Evolutionary conservation across 1,140 invertebrate genomes (phyloP).

Genomic region (Drosophila ercepeae): DNA sequence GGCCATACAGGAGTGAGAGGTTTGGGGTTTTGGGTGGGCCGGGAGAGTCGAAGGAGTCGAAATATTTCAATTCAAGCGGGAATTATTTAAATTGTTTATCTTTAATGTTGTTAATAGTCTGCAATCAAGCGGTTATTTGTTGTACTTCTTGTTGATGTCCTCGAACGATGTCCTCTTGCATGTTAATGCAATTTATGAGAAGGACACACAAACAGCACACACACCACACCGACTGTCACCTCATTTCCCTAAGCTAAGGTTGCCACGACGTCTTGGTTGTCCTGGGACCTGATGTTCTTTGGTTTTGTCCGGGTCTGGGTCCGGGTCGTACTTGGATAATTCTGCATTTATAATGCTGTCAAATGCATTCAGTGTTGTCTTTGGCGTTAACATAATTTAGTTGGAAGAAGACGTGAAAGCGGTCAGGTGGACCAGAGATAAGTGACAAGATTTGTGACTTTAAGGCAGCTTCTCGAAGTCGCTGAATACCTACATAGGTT

Average conservation of each 20-base stretch:
- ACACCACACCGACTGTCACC: constrained; percentile 13
- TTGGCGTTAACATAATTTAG: constrained; percentile 65
- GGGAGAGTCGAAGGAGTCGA: too few species aligned
- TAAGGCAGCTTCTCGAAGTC: constrained; percentile 17
- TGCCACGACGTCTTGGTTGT: constrained; percentile 9
- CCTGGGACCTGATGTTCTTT: constrained; percentile 36
- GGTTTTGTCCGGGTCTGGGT: constrained; percentile 9
- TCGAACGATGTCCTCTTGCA: constrained; percentile 15
- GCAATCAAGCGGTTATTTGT: constrained; percentile 65
- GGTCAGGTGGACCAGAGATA: constrained; percentile 35
- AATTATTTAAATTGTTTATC: constrained; percentile 75
- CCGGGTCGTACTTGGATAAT: constrained; percentile 28
- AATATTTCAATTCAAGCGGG: constrained; percentile 40
- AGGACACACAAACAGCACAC: not conserved
- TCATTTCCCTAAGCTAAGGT: constrained; percentile 43
- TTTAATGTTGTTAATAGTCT: constrained; percentile 78
- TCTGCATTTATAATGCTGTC: constrained; percentile 65
- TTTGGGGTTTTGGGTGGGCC: not conserved
- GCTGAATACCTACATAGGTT: not conserved
- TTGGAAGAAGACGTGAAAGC: constrained; percentile 45
- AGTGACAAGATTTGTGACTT: constrained; percentile 32
- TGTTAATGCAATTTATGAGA: constrained; percentile 73
- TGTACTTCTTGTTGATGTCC: constrained; percentile 32
- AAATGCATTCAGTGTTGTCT: constrained; percentile 62
- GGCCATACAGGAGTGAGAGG: not conserved